A percentile compares a stretch with the other conserved stretches of the same genome.
Evolutionary conservation across 1,140 invertebrate genomes (phyloP).

Genomic region (Hyposmocoma kahamanoa): DNA sequence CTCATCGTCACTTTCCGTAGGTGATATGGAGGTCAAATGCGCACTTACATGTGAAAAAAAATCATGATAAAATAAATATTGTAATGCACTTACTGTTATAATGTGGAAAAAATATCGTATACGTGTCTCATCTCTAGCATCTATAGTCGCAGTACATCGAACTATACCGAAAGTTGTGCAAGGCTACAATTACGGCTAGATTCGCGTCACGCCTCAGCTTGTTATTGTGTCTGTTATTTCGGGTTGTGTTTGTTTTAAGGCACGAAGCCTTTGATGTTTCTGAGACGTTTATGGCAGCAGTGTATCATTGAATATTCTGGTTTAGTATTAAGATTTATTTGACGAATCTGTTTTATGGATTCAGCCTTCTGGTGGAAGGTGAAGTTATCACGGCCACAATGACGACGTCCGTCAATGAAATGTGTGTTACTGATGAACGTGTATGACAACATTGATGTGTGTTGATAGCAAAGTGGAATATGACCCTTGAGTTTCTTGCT

Average conservation of each 20-base stretch:
- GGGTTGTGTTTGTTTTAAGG: not conserved
- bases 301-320: too few species aligned
- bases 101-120: not conserved
- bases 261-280: not conserved
- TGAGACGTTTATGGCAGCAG: not conserved
- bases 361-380: too few species aligned
- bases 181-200: conserved; percentile 39
- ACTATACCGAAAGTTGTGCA: conserved; percentile 7
- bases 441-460: too few species aligned
- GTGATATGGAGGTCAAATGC: not conserved
- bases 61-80: not conserved
- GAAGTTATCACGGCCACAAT: too few species aligned
- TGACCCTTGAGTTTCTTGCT: too few species aligned
- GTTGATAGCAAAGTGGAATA: too few species aligned
- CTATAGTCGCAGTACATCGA: not conserved
- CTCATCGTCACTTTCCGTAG: not conserved
- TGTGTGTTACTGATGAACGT: too few species aligned
- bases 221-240: conserved; percentile 29
- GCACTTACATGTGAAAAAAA: not conserved
- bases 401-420: too few species aligned
- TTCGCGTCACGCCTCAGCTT: conserved; percentile 34
- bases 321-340: too few species aligned
- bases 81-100: not conserved
- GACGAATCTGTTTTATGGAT: too few species aligned
- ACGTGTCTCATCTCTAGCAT: conserved; percentile 15